Evolutionary conservation across 2,888 invertebrate species (phyloP).

Genomic region (Onchidella celtica): DNA sequence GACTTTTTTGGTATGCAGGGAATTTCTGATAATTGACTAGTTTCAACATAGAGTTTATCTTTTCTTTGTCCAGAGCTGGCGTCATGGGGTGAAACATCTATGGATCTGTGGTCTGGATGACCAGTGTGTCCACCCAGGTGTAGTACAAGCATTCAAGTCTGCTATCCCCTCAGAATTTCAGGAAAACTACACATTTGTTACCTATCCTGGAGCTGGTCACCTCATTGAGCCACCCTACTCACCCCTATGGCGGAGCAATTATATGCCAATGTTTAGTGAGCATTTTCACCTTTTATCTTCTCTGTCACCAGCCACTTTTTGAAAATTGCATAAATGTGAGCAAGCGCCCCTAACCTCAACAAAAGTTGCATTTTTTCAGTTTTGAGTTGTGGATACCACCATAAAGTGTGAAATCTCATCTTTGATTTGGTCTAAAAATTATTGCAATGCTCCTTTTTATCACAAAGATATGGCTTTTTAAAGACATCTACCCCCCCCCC

Average conservation of each 20-base stretch:
- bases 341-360: too few relatives aligned
- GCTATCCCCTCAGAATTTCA: neutral
- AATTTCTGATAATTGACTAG: too few relatives aligned
- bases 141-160: neutral
- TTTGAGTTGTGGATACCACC: too few relatives aligned
- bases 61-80: neutral
- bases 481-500: constrained; percentile 15
- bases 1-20: too few relatives aligned
- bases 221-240: constrained; percentile 1
- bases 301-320: too few relatives aligned
- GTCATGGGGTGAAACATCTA: neutral
- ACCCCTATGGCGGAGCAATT: neutral
- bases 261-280: neutral
- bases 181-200: neutral
- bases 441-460: too few relatives aligned
- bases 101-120: neutral
- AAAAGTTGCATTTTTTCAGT: too few relatives aligned
- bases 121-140: neutral
- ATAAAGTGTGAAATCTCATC: too few relatives aligned
- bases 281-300: neutral
- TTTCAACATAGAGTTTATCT: too few relatives aligned
- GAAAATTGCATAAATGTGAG: too few relatives aligned
- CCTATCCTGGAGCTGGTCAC: constrained; percentile 3
- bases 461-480: too few relatives aligned
- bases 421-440: too few relatives aligned